A percentile compares a stretch with the other conserved stretches of the same genome.
These are phyloP conservation scores for Conus betulinus DNA, from an alignment of 1,140 invertebrate genomes.

Conservation along the genomic window DNA sequence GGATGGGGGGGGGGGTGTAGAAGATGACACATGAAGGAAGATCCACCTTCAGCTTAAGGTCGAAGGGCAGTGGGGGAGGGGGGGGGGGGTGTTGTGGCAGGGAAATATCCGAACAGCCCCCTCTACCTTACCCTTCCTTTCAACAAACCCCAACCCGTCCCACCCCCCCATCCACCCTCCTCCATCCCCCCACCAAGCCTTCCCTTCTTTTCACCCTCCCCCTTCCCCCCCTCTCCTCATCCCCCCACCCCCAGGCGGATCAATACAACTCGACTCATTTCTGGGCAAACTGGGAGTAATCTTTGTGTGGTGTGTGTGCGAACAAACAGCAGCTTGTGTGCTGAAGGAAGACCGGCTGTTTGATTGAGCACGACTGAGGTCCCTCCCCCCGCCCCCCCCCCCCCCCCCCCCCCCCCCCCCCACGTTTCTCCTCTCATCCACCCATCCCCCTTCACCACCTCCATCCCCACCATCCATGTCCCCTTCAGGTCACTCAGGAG, in stretches of 20 bases:
- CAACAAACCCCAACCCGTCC: not conserved
- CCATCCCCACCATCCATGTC: too few species aligned
- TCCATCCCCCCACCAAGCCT: not conserved
- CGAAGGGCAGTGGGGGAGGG: too few species aligned
- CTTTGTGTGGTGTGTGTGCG: constrained; percentile 46
- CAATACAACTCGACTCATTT: constrained; percentile 49
- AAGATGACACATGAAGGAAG: not conserved
- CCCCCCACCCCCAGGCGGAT: constrained; percentile 13
- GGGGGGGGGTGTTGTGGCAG: too few species aligned
- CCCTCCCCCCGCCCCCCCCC: constrained; percentile 18
- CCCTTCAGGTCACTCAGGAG: too few species aligned
- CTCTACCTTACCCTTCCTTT: not conserved
- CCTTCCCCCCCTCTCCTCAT: not conserved
- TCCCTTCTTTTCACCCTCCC: not conserved
- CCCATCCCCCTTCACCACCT: not conserved
- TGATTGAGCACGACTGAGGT: constrained; percentile 31
- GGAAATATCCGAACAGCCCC: too few species aligned
- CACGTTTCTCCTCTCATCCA: not conserved
- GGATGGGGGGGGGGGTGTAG: too few species aligned
- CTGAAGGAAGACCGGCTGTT: constrained; percentile 38
- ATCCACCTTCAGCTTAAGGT: too few species aligned
- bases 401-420: not conserved
- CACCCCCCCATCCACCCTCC: not conserved
- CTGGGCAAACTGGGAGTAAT: constrained; percentile 44
- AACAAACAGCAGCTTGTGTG: constrained; percentile 45